Conservation (phyloP, 2,797 vertebrate genomes). For the Tauraco hartlaubi region DNA sequence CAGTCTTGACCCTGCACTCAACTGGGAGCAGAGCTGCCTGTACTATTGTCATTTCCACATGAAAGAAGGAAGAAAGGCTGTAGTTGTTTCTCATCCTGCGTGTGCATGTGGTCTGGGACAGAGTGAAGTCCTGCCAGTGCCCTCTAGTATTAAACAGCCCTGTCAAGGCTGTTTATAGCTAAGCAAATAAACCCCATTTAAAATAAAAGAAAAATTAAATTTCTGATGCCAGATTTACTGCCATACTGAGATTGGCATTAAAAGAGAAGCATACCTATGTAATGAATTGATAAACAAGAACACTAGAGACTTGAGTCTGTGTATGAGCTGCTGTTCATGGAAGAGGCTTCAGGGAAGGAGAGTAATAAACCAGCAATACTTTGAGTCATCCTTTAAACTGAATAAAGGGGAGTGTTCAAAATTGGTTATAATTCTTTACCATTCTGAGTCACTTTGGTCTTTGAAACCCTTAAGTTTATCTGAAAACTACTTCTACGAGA, state of each 20-base stretch:
- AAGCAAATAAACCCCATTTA: neutral
- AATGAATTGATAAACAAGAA: neutral
- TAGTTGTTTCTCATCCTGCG: neutral
- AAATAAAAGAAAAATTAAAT: neutral
- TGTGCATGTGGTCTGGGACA: neutral
- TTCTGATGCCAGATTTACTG: neutral
- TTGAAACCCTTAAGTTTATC: neutral
- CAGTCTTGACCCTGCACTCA: neutral
- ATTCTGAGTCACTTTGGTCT: neutral
- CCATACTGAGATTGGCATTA: neutral
- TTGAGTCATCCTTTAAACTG: neutral
- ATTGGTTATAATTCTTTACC: neutral
- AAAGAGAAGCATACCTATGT: neutral
- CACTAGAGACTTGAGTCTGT: neutral
- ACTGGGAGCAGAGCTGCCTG: neutral
- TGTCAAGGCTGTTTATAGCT: neutral
- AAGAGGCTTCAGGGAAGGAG: neutral
- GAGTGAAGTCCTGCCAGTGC: neutral
- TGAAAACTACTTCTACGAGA: neutral
- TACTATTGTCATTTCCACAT: rapidly evolving
- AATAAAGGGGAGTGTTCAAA: neutral
- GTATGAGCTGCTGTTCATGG: neutral
- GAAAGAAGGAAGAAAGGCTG: neutral
- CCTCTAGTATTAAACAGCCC: neutral
- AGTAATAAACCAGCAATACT: neutral